phyloP scores from a whole-genome alignment of 2,113 vertebrate genomes.

The Phalacrocorax brasilianus region DNA sequence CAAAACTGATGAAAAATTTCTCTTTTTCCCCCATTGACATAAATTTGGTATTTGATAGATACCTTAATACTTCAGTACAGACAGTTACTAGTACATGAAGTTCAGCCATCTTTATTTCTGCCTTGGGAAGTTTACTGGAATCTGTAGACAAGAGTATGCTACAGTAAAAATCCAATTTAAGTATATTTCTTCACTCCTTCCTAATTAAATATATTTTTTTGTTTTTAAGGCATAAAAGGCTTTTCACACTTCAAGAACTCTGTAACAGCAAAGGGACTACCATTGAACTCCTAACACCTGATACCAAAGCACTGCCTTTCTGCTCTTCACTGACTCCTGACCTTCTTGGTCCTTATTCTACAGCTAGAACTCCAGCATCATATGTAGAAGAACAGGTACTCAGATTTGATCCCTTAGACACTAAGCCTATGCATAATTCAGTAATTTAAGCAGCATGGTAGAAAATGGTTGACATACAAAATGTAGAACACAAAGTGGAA shows the following conservation, averaged over 20 bases:
- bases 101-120: neutral
- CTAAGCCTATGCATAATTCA: neutral
- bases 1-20: neutral
- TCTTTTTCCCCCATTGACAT: neutral
- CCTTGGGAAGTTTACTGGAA: neutral
- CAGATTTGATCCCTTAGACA: neutral
- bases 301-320: neutral
- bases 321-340: neutral
- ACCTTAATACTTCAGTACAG: neutral
- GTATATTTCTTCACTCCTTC: neutral
- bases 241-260: neutral
- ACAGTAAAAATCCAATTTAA: neutral
- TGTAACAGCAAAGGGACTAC: neutral
- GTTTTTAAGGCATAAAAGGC: neutral
- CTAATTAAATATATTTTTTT: neutral
- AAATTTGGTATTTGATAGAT: neutral
- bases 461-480: neutral
- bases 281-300: neutral
- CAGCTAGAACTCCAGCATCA: neutral
- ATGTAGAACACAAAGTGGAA: neutral
- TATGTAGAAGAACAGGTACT: neutral
- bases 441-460: neutral
- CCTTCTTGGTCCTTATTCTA: neutral
- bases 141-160: neutral
- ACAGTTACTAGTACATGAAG: neutral